Conservation (phyloP, 1,140 invertebrate genomes). For the Steinernema feltiae region DNA sequence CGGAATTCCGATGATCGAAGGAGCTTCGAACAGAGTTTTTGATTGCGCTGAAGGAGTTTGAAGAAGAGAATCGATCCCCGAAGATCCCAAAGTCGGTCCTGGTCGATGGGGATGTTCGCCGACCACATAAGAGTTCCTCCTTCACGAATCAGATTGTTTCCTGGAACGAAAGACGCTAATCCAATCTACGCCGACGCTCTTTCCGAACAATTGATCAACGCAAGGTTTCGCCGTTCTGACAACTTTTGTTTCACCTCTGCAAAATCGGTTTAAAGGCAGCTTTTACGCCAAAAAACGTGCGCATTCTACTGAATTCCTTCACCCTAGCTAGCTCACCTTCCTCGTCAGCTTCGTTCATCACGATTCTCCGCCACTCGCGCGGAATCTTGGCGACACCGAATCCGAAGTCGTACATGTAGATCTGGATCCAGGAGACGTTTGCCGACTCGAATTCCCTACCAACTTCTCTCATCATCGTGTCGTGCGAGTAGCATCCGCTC, state of each 20-base stretch:
- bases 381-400: neutral
- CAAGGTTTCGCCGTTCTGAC: too few relatives aligned
- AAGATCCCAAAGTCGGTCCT: neutral
- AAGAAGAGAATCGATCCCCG: neutral
- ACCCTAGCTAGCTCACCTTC: neutral
- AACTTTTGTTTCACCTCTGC: too few relatives aligned
- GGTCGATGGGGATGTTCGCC: neutral
- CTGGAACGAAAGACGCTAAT: neutral
- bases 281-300: neutral
- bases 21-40: neutral
- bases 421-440: slow-evolving; percentile 17
- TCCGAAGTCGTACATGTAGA: slow-evolving; percentile 15
- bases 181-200: neutral
- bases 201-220: too few relatives aligned
- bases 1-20: neutral
- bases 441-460: neutral
- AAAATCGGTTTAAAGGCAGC: neutral
- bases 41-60: neutral
- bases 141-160: neutral
- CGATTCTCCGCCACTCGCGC: neutral
- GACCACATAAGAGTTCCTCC: neutral
- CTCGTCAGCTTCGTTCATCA: neutral
- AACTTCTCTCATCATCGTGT: neutral
- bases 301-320: neutral
- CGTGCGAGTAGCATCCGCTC: slow-evolving; percentile 16